phyloP scores from a whole-genome alignment of 1,140 invertebrate species.

The Lineus longissimus region DNA sequence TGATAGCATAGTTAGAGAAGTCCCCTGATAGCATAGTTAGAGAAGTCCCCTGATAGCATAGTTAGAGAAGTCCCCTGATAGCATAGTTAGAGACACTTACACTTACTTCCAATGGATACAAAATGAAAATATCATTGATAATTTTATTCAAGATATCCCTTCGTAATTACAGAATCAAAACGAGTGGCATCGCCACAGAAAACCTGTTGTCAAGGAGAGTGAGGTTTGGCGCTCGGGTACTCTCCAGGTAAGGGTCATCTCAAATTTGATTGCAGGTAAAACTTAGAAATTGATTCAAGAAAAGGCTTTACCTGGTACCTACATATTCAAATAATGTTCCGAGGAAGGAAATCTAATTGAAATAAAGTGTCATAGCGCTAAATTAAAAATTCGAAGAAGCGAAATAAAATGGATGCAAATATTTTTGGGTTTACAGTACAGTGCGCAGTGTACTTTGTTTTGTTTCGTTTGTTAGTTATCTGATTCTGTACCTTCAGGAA shows the following conservation, averaged over 20 bases:
- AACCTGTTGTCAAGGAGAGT: slow-evolving; percentile 45
- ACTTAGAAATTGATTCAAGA: not conserved
- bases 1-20: no score
- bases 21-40: no score
- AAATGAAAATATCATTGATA: not conserved
- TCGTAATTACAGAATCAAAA: slow-evolving; percentile 36
- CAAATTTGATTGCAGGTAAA: not conserved
- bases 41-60: no score
- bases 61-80: no score
- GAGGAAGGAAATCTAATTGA: not conserved
- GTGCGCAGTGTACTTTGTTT: slow-evolving; percentile 1
- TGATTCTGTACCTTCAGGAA: slow-evolving; percentile 33
- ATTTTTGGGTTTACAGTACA: not conserved
- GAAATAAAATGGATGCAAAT: no score
- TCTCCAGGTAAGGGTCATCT: slow-evolving; percentile 37
- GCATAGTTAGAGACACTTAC: not conserved
- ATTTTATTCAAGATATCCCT: not conserved
- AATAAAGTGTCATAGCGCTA: not conserved
- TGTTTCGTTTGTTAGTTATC: not conserved
- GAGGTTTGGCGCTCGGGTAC: slow-evolving; percentile 44
- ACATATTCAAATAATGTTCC: not conserved
- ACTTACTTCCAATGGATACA: not conserved
- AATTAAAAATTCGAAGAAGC: not conserved
- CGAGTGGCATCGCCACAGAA: slow-evolving; percentile 41
- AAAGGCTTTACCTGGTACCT: not conserved